Base-by-base conservation (phyloP, 2,888 invertebrate species). In the Ceriagrion tenellum region DNA sequence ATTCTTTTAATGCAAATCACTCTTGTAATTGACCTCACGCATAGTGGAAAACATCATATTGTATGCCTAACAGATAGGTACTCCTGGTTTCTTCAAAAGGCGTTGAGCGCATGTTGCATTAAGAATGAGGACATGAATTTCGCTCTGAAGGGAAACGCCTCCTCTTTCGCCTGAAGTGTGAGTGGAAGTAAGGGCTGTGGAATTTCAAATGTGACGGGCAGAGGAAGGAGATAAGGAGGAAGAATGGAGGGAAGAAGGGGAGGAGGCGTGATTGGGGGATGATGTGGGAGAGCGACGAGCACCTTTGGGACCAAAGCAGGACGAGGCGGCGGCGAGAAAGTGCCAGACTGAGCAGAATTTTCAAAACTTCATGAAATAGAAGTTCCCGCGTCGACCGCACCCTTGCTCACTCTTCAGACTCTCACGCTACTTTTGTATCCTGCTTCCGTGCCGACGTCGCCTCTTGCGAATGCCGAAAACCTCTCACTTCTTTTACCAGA, bases 351-450 rank as follows among this genome's bases (percentile, higher is more conserved):
- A 91, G 91, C 91, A 63, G 91, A 91, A 91, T 91, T 91, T 69
- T 91, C 91, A 91, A 91, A 91, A 91, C 91, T 91, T 91, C 63
- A 91, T 91, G 40, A 91, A 91, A 90, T 90, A 59, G 90, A 91
- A 91, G 91, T 91, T 91, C 81, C 69, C 59, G 16, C n/a, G 30
- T 47, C 40, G 20, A 26, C 12, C 59, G 47, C 89, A 30, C 12
- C 55, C 40, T 20, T 8, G 30, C 40, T 40, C 40, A 23, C 63
- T 63, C 63, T 56, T 23, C 2, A 35, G 0, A 13, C 91, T 35
- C 63, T 63, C 59, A 26, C 91, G 56, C n/a, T n/a, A n/a, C n/a
- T n/a, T n/a, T n/a, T n/a, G n/a, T n/a, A n/a, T n/a, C n/a, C n/a
- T n/a, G n/a, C n/a, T n/a, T n/a, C n/a, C n/a, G n/a, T n/a, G n/a